A percentile compares a stretch with the other conserved stretches of the same genome.
Evolutionary conservation across 2,113 vertebrate species (phyloP).

Genomic region (Tragelaphus imberbis): DNA sequence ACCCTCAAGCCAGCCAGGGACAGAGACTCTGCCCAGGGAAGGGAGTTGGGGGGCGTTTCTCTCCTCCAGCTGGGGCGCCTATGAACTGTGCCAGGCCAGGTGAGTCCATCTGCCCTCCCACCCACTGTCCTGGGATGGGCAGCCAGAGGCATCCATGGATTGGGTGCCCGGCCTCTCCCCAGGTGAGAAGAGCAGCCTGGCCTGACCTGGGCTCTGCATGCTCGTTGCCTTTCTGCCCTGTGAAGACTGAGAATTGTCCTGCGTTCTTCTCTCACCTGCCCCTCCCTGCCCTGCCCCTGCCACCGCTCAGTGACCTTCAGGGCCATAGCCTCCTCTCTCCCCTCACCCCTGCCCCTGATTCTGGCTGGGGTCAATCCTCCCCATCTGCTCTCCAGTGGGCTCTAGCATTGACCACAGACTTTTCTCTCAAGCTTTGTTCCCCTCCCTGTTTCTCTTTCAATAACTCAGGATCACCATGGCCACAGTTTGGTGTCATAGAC

Average conservation of each 20-base stretch:
- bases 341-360: neutral
- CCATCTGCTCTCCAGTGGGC: neutral
- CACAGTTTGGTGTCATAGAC: neutral
- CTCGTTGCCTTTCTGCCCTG: neutral
- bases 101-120: neutral
- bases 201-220: neutral
- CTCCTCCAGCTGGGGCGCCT: neutral
- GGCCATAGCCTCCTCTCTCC: neutral
- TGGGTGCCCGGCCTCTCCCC: neutral
- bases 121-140: neutral
- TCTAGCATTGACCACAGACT: rapidly evolving
- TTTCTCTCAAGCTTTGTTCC: neutral
- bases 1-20: neutral
- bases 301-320: neutral
- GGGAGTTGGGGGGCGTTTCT: neutral
- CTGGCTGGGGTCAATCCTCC: neutral
- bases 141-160: neutral
- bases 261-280: neutral
- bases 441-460: neutral
- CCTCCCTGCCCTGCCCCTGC: neutral
- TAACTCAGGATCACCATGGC: neutral
- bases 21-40: neutral
- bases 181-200: neutral
- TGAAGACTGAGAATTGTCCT: neutral
- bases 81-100: neutral